phyloP scores from a whole-genome alignment of 2,888 invertebrate genomes.

The Gonocerus acuteangulatus region DNA sequence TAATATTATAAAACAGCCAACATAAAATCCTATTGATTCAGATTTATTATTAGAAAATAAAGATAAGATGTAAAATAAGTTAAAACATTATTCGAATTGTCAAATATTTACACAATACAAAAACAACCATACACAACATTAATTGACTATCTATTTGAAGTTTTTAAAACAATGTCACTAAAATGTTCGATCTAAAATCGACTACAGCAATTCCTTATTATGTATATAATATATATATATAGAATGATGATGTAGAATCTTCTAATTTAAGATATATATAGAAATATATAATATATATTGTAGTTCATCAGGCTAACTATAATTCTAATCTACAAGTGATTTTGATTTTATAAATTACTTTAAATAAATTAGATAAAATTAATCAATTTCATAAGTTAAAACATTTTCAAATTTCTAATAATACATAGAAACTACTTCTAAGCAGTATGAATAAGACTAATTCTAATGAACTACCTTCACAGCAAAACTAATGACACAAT shows the following conservation, averaged over 20 bases:
- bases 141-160: conserved; percentile 30
- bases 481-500: conserved; percentile 32
- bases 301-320: conserved; percentile 15
- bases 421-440: conserved; percentile 31
- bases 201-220: conserved; percentile 20
- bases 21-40: no score
- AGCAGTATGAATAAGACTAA: conserved; percentile 29
- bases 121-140: conserved; percentile 32
- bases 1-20: no score
- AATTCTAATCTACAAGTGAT: conserved; percentile 20
- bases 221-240: not conserved
- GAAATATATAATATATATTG: not conserved
- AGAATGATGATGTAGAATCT: conserved; percentile 8
- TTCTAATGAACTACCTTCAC: conserved; percentile 31
- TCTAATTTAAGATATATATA: conserved; percentile 12
- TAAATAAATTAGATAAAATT: conserved; percentile 12
- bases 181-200: conserved; percentile 19
- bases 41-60: no score
- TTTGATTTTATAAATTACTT: conserved; percentile 12
- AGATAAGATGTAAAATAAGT: no score
- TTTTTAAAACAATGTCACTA: conserved; percentile 21
- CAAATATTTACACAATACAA: conserved; percentile 14
- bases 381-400: conserved; percentile 9
- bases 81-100: no score
- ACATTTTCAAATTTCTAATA: conserved; percentile 19